A percentile compares a stretch with the other conserved stretches of the same genome.
phyloP scores from a whole-genome alignment of 2,888 invertebrate species.

The Lithodes maja region DNA sequence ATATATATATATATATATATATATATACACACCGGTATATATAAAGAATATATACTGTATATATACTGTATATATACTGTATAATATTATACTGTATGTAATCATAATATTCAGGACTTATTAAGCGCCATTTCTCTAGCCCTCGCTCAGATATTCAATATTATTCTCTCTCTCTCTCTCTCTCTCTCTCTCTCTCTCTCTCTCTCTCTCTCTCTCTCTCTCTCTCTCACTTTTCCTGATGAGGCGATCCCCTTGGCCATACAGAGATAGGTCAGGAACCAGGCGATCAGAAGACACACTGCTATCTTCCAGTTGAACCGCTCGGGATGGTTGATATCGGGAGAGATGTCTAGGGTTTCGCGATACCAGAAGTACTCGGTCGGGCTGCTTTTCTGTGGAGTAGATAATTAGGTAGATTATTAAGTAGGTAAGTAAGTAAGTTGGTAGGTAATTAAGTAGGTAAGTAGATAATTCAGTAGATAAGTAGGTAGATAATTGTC shows the following conservation, averaged over 20 bases:
- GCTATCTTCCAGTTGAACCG: slow-evolving; percentile 95
- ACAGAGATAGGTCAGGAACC: slow-evolving; percentile 96
- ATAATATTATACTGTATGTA: too few relatives aligned
- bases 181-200: neutral
- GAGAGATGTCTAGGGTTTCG: slow-evolving; percentile 91
- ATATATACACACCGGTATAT: too few relatives aligned
- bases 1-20: too few relatives aligned
- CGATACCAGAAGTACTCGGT: slow-evolving; percentile 98
- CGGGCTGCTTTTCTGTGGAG: slow-evolving; percentile 86
- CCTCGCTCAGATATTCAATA: too few relatives aligned
- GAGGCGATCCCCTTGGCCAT: slow-evolving; percentile 98
- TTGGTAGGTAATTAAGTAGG: too few relatives aligned
- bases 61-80: too few relatives aligned
- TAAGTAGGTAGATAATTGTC: too few relatives aligned
- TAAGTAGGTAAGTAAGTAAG: too few relatives aligned
- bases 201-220: neutral
- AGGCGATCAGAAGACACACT: slow-evolving; percentile 88
- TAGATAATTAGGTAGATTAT: neutral
- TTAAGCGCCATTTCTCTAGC: too few relatives aligned
- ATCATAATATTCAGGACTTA: too few relatives aligned
- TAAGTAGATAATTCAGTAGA: too few relatives aligned
- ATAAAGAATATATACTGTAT: too few relatives aligned
- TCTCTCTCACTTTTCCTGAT: slow-evolving; percentile 86
- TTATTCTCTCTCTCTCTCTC: slow-evolving; percentile 6
- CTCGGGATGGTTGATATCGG: slow-evolving; percentile 89